A percentile compares a stretch with the other conserved stretches of the same genome.
phyloP scores from a whole-genome alignment of 2,113 vertebrate species.

The Hydrochoerus hydrochaeris region DNA sequence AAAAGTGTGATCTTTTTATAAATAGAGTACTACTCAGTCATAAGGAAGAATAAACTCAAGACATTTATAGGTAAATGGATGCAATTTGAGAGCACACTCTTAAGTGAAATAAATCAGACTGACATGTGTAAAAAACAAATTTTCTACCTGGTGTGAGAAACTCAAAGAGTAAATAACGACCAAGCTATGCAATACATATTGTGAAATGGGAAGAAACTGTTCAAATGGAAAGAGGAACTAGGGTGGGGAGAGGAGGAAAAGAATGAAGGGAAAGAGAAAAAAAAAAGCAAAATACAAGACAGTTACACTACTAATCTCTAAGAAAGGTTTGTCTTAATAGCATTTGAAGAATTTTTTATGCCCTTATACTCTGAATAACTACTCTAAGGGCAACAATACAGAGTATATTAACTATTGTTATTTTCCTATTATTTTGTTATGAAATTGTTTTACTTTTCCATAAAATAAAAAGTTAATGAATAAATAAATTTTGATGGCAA shows the following conservation, averaged over 20 bases:
- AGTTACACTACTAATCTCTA: too few relatives aligned
- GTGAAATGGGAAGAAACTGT: background rate
- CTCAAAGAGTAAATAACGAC: background rate
- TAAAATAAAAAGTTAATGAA: background rate
- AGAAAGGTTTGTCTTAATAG: too few relatives aligned
- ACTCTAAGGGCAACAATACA: background rate
- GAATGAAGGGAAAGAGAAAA: background rate
- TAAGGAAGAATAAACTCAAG: background rate
- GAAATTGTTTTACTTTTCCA: background rate
- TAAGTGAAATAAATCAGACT: background rate
- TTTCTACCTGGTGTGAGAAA: background rate
- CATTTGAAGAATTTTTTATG: too few relatives aligned
- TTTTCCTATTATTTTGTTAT: background rate
- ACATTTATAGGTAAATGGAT: background rate
- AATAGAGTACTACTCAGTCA: background rate
- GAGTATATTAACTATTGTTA: background rate
- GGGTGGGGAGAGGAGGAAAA: background rate
- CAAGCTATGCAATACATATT: background rate
- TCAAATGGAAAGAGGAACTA: background rate
- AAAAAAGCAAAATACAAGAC: background rate
- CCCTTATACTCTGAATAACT: too few relatives aligned
- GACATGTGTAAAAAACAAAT: background rate
- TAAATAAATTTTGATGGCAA: constrained; percentile 56
- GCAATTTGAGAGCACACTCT: background rate
- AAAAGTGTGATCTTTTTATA: background rate